Percentiles rank a stretch among this genome's conserved stretches.
Conservation (phyloP, 2,888 invertebrate genomes). For the Liopterus haemorrhoidalis region DNA sequence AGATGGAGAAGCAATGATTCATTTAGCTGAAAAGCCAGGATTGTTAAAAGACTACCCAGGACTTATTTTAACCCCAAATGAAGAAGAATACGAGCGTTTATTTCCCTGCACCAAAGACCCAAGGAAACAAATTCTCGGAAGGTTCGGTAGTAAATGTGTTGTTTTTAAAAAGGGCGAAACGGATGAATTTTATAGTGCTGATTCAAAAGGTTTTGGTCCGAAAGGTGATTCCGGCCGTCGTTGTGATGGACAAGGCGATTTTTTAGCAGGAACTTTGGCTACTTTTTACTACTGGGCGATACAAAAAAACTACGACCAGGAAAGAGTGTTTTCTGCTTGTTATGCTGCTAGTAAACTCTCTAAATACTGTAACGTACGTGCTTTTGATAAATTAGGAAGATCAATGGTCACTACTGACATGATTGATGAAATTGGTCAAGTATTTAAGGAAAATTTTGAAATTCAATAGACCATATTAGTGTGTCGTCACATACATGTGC, state of each 20-base stretch:
- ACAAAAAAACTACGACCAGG: slow-evolving; percentile 44
- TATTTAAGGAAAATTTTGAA: slow-evolving; percentile 62
- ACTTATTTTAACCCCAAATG: slow-evolving; percentile 83
- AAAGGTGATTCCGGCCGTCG: slow-evolving; percentile 78
- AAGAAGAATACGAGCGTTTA: slow-evolving; percentile 78
- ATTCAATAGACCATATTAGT: too few relatives aligned
- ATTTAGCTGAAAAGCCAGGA: slow-evolving; percentile 63
- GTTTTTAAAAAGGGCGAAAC: slow-evolving; percentile 72
- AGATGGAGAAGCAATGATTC: slow-evolving; percentile 85
- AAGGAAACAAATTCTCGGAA: slow-evolving; percentile 45
- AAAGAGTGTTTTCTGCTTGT: slow-evolving; percentile 61
- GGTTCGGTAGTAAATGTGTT: slow-evolving; percentile 51
- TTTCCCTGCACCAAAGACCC: slow-evolving; percentile 51
- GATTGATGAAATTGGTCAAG: slow-evolving; percentile 71
- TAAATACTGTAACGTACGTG: slow-evolving; percentile 70
- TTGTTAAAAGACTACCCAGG: slow-evolving; percentile 62
- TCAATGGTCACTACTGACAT: slow-evolving; percentile 86
- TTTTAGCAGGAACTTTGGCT: slow-evolving; percentile 80
- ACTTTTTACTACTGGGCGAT: slow-evolving; percentile 79
- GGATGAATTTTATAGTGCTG: slow-evolving; percentile 56
- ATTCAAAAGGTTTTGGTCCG: slow-evolving; percentile 38
- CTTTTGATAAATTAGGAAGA: slow-evolving; percentile 72
- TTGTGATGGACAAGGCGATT: slow-evolving; percentile 97
- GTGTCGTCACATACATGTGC: too few relatives aligned
- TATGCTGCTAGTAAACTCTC: slow-evolving; percentile 79